Base-by-base conservation (phyloP, 92 coral and sea anemone species). In the Anthopleura xanthogrammica region DNA sequence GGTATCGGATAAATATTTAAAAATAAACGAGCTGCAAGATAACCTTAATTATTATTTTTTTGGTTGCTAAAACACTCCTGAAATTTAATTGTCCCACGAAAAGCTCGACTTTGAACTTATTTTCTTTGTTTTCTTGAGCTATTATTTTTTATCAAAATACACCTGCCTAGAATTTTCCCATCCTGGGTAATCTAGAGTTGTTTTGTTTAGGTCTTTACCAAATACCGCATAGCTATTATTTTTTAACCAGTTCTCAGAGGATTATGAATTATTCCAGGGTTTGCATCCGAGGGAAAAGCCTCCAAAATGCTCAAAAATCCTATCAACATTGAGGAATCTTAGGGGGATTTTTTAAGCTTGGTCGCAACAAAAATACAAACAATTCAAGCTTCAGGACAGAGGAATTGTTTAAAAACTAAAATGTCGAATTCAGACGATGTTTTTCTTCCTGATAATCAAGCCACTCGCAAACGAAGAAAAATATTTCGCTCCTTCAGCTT, bases 401-500 rank as follows among this genome's bases (percentile, higher is more conserved):
- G 16, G 29, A 12, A 10, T 43, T 62, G 9, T 17, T 40, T 12
- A 22, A 8, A 46, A 2, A 7, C 22, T 0, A 77, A 77, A 77
- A 77, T 77, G 80, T 77, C 80, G 19, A 19, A 12, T 23, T 19
- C 23, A 20, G 58, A 77, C 17, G 84, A 81, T 20, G 77, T 66
- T 48, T 66, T 66, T 48, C 23, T 29, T 29, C 36, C 36, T 3
- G 84, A 81, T 68, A 81, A 81, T 70, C 19, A 50, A 22, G 55
- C 77, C 5, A 75, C 77, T 10, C 72, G 57, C 42, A 81, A 50
- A 52, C 17, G 60, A 7, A 81, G 46, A 62, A 81, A 43, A 70
- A 70, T 68, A 9, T 60, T 81, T 41, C 84, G 84, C 1, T 81
- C 84, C 17, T 81, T 81, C 77, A 81, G 84, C 68, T 81, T 81